Conservation (phyloP, 2,888 invertebrate genomes). For the Ganaspis brasiliensis region DNA sequence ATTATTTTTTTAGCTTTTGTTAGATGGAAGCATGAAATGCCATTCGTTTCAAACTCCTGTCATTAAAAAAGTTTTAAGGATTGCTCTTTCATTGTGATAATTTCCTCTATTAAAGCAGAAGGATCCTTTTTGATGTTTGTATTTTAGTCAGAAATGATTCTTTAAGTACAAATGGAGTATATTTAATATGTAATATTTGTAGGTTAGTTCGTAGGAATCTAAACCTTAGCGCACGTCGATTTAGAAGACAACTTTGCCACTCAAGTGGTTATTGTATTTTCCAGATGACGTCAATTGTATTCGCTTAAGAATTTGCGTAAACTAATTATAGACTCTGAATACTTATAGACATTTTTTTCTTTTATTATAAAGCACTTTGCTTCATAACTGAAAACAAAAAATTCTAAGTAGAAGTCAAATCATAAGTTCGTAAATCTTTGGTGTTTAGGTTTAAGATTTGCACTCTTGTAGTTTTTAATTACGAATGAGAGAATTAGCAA, state of each 20-base stretch:
- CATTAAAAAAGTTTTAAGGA: neutral
- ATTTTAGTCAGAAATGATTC: constrained; percentile 54
- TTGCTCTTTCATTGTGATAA: constrained; percentile 56
- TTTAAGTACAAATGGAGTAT: constrained; percentile 64
- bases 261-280: constrained; percentile 8
- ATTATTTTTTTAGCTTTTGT: constrained; percentile 1
- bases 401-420: neutral
- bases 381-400: neutral
- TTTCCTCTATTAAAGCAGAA: constrained; percentile 58
- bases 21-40: neutral
- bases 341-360: neutral
- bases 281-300: constrained; percentile 5
- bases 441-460: constrained; percentile 12
- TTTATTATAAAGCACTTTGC: neutral
- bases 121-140: constrained; percentile 59
- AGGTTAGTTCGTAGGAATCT: constrained; percentile 44
- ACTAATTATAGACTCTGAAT: neutral
- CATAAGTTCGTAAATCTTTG: constrained; percentile 4
- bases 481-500: neutral
- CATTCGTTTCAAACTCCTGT: neutral
- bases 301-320: neutral
- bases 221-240: neutral
- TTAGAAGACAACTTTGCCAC: neutral
- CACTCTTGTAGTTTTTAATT: constrained; percentile 18
- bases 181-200: constrained; percentile 63